These are phyloP conservation scores for Papilio dardanus DNA, from an alignment of 1,140 invertebrate species.

Conservation along the genomic window DNA sequence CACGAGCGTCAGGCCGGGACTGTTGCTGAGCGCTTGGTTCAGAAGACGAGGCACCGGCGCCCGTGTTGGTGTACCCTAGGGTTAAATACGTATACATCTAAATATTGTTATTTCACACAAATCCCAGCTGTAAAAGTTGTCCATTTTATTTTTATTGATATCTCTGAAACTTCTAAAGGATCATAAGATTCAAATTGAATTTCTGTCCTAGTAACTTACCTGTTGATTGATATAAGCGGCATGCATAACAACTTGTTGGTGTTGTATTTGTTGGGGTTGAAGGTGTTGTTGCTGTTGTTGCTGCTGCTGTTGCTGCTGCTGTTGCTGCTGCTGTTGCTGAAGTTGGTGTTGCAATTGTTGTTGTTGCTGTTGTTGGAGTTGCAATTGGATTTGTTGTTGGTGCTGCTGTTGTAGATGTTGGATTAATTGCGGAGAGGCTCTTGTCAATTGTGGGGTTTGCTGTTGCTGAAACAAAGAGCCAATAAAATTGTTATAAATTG, in stretches of 20 bases:
- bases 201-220: no score
- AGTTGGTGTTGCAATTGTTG: conserved; percentile 67
- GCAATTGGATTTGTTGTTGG: conserved; percentile 61
- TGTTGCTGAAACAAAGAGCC: conserved; percentile 52
- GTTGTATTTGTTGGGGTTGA: conserved; percentile 66
- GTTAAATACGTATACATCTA: conserved; percentile 29
- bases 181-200: no score
- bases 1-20: conserved; percentile 61
- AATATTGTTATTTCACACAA: conserved; percentile 1
- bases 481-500: conserved; percentile 5
- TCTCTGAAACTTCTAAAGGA: not conserved
- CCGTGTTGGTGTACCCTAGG: conserved; percentile 58
- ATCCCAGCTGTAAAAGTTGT: not conserved
- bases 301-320: conserved; percentile 57
- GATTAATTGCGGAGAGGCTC: conserved; percentile 66
- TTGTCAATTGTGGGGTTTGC: conserved; percentile 68
- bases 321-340: conserved; percentile 57
- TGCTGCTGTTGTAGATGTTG: conserved; percentile 77
- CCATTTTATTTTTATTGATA: not conserved
- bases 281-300: conserved; percentile 59
- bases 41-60: conserved; percentile 58
- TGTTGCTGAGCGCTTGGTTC: conserved; percentile 62
- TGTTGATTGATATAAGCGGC: conserved; percentile 73
- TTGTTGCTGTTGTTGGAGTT: conserved; percentile 63
- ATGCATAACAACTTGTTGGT: conserved; percentile 76